These are phyloP conservation scores for Hybos culiciformis DNA, from an alignment of 2,888 invertebrate genomes.

Conservation along the genomic window DNA sequence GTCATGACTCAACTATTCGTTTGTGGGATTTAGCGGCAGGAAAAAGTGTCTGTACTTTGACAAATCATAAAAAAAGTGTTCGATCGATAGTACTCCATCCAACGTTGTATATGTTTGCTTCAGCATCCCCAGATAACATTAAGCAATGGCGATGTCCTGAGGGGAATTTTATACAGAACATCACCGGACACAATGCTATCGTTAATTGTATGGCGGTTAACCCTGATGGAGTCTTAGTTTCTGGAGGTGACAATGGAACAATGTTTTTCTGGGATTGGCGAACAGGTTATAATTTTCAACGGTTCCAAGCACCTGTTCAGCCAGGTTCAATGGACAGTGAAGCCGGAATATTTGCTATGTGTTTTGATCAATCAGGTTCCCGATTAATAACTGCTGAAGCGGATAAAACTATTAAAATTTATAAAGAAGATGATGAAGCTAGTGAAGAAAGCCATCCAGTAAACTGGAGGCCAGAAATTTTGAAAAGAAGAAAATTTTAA, in stretches of 20 bases:
- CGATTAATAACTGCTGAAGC: conserved; percentile 94
- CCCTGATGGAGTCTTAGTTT: conserved; percentile 88
- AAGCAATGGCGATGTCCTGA: conserved; percentile 99
- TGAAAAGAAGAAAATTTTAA: conserved; percentile 83
- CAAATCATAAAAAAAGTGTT: conserved; percentile 97
- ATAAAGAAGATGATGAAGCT: conserved; percentile 92
- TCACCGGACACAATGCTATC: conserved; percentile 94
- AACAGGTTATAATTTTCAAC: conserved; percentile 97
- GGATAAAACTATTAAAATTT: conserved; percentile 98
- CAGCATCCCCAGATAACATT: conserved; percentile 96
- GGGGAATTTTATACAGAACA: conserved; percentile 91
- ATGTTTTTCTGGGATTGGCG: conserved; percentile 98
- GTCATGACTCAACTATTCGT: conserved; percentile 92
- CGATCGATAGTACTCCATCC: conserved; percentile 67
- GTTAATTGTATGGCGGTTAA: conserved; percentile 94
- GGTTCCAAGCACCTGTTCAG: conserved; percentile 83
- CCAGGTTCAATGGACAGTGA: conserved; percentile 99
- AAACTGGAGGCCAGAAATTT: conserved; percentile 94
- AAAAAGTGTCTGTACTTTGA: conserved; percentile 82
- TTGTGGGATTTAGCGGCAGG: conserved; percentile 97
- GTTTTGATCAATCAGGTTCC: conserved; percentile 88
- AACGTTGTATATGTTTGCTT: conserved; percentile 80
- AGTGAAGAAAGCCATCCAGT: conserved; percentile 93
- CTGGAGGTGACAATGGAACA: conserved; percentile 96
- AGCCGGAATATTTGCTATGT: conserved; percentile 92